Conservation (phyloP, 2,113 vertebrate genomes). For the Lepisosteus oculatus region DNA sequence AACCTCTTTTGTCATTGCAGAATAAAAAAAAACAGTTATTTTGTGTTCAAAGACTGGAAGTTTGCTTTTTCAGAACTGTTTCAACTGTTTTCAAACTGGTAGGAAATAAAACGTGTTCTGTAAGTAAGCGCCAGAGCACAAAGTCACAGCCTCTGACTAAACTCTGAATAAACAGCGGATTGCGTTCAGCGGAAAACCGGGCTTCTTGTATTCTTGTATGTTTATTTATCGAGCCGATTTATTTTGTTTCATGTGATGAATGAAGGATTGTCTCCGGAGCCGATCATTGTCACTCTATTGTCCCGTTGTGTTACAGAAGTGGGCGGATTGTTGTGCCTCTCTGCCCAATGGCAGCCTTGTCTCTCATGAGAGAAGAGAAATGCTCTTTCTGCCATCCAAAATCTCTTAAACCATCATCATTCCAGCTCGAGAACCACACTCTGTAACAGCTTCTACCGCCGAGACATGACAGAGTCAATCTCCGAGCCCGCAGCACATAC, state of each 20-base stretch:
- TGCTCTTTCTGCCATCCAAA: constrained; percentile 77
- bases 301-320: constrained; percentile 66
- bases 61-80: no score
- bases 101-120: no score
- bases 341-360: constrained; percentile 83
- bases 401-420: constrained; percentile 80
- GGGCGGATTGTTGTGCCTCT: constrained; percentile 78
- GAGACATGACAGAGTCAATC: constrained; percentile 79
- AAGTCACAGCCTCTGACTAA: no score
- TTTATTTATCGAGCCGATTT: constrained; percentile 33
- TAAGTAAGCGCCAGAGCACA: no score
- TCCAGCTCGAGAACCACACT: constrained; percentile 68
- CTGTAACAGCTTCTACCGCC: constrained; percentile 72
- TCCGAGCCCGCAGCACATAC: constrained; percentile 61
- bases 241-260: constrained; percentile 48
- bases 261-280: constrained; percentile 50
- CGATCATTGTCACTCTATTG: constrained; percentile 74
- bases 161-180: no score
- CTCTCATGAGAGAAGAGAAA: constrained; percentile 78
- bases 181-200: no score
- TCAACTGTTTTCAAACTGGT: no score
- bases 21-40: no score
- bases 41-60: no score
- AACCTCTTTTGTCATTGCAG: no score
- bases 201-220: constrained; percentile 5